A percentile compares a stretch with the other conserved stretches of the same genome.
Evolutionary conservation across 2,113 vertebrate species (phyloP).

Genomic region (Zapus hudsonius): DNA sequence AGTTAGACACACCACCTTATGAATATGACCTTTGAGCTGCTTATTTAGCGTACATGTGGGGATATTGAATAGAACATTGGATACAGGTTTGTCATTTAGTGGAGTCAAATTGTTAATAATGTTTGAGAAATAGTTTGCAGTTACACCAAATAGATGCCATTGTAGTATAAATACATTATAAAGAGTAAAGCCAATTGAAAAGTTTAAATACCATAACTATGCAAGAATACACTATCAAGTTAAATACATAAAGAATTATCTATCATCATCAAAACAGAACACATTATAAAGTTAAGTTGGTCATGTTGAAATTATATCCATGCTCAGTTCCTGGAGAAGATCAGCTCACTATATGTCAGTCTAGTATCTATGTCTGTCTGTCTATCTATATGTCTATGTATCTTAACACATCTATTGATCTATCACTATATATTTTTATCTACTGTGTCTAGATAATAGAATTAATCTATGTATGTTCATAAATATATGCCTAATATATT

Average conservation of each 20-base stretch:
- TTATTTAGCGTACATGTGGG: background rate
- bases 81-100: background rate
- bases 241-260: background rate
- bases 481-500: background rate
- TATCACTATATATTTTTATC: too few species aligned
- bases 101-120: background rate
- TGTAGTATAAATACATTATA: background rate
- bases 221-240: background rate
- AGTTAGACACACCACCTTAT: background rate
- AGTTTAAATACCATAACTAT: background rate
- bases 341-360: background rate
- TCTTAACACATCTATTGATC: too few species aligned
- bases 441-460: too few species aligned
- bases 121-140: conserved; percentile 26
- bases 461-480: too few species aligned
- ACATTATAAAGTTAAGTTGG: background rate
- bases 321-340: background rate
- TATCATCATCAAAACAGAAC: background rate
- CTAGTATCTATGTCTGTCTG: too few species aligned
- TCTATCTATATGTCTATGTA: too few species aligned
- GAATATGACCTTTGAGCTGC: background rate
- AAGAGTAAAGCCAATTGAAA: background rate
- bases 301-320: background rate
- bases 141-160: background rate
- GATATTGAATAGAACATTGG: background rate